Conservation (phyloP, 2,888 invertebrate species). For the Nymphalis c-album region DNA sequence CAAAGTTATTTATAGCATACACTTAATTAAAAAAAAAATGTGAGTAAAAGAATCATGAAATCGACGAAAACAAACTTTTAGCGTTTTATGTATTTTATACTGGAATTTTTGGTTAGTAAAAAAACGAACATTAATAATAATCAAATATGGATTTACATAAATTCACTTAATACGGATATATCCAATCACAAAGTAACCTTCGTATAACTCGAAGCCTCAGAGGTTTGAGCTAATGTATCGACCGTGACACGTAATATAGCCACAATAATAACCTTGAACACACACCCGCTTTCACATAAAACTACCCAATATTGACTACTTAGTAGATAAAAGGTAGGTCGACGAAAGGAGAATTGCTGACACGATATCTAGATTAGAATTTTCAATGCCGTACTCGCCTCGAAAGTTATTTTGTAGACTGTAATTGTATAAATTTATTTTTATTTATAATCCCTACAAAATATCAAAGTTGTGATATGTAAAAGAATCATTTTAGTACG, state of each 20-base stretch:
- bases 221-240: constrained; percentile 50
- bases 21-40: too few relatives aligned
- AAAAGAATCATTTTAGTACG: too few relatives aligned
- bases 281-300: constrained; percentile 60
- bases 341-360: constrained; percentile 9
- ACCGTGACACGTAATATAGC: constrained; percentile 49
- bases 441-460: too few relatives aligned
- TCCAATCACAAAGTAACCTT: constrained; percentile 21
- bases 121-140: too few relatives aligned
- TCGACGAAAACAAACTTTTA: too few relatives aligned
- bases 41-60: too few relatives aligned
- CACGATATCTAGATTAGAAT: constrained; percentile 2
- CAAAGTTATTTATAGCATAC: too few relatives aligned
- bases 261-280: constrained; percentile 59
- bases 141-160: too few relatives aligned
- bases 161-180: not conserved
- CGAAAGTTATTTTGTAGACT: not conserved
- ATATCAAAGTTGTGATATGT: too few relatives aligned
- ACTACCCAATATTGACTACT: constrained; percentile 39
- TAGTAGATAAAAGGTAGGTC: constrained; percentile 30
- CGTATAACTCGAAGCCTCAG: constrained; percentile 15
- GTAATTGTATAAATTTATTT: too few relatives aligned
- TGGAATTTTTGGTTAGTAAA: too few relatives aligned
- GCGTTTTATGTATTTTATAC: too few relatives aligned
- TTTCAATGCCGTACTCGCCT: not conserved